These are phyloP conservation scores for Passerculus sandwichensis DNA, from an alignment of 2,797 vertebrate genomes.

Conservation along the genomic window DNA sequence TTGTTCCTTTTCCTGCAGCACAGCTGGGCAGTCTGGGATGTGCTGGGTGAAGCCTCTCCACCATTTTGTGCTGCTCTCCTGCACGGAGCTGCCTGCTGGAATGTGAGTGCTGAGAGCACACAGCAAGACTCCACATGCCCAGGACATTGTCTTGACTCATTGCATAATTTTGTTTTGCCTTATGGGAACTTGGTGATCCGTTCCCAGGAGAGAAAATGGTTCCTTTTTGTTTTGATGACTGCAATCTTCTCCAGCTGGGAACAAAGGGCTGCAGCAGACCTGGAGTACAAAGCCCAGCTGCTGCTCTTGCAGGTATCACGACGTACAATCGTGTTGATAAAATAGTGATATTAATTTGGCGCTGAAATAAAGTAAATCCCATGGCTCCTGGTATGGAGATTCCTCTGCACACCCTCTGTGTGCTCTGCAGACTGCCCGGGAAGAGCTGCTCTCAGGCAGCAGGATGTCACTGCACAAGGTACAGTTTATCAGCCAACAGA, in stretches of 20 bases:
- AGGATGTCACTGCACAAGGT: not conserved
- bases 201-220: slow-evolving; percentile 61
- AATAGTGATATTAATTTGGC: not conserved
- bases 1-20: rapidly evolving
- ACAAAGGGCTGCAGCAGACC: not conserved
- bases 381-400: not conserved
- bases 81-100: slow-evolving; percentile 6
- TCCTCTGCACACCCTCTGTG: not conserved
- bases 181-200: slow-evolving; percentile 37
- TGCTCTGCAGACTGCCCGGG: not conserved
- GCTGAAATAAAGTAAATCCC: not conserved
- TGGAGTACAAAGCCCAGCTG: not conserved
- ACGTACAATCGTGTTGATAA: not conserved
- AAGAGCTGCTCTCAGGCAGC: not conserved
- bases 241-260: not conserved
- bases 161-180: slow-evolving; percentile 69
- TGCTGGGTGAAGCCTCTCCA: not conserved
- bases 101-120: not conserved
- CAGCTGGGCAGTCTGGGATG: not conserved
- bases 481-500: not conserved
- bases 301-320: not conserved
- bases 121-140: slow-evolving; percentile 67
- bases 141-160: slow-evolving; percentile 22
- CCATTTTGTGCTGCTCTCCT: not conserved
- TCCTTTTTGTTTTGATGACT: slow-evolving; percentile 46